Evolutionary conservation across 2,113 vertebrate species (phyloP).

Genomic region (Chauna torquata): DNA sequence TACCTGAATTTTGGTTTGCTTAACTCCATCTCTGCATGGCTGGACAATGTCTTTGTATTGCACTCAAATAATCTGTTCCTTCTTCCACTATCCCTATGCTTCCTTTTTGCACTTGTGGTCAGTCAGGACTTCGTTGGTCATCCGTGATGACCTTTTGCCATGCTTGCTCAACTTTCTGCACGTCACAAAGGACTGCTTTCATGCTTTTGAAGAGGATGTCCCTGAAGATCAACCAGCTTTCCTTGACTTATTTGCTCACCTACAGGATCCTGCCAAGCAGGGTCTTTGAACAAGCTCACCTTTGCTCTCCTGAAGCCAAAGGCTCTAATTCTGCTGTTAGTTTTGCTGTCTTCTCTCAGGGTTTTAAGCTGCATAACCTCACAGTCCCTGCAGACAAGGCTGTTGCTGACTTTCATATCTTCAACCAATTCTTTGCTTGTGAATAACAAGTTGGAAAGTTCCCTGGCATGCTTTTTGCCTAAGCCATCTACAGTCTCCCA

Average conservation of each 20-base stretch:
- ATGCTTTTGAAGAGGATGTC: background rate
- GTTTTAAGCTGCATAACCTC: background rate
- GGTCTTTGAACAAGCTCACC: background rate
- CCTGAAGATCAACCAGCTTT: background rate
- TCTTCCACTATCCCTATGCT: background rate
- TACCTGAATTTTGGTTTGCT: background rate
- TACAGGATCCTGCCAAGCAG: background rate
- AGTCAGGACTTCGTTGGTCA: background rate
- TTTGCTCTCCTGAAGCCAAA: background rate
- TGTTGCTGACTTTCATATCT: background rate
- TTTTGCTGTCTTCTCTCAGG: background rate
- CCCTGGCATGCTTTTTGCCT: background rate
- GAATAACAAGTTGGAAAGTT: background rate
- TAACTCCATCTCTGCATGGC: background rate
- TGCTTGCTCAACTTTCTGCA: background rate
- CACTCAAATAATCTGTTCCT: background rate
- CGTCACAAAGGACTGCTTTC: background rate
- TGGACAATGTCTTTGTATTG: background rate
- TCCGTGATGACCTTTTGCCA: background rate
- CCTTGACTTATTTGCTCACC: background rate
- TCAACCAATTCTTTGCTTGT: background rate
- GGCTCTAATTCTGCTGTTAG: background rate
- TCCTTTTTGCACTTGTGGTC: background rate
- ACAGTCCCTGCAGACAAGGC: background rate
- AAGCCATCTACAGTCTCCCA: background rate